Base-by-base conservation (phyloP, 2,113 vertebrate species). In the Climacteris rufus region DNA sequence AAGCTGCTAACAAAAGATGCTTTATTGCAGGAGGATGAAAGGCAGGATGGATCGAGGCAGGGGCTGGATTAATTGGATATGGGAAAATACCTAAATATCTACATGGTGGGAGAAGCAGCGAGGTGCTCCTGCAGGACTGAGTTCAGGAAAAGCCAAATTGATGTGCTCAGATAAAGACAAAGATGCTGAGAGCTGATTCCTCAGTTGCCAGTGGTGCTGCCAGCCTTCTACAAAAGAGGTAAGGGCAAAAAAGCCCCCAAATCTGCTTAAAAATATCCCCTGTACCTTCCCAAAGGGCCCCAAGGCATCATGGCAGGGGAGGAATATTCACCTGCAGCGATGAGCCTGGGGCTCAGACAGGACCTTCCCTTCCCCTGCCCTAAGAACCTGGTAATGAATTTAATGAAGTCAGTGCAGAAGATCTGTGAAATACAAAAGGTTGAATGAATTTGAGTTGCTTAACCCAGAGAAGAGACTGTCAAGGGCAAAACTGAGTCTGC, bases 21-120 rank as follows among this genome's bases (percentile, higher is more conserved):
- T 94, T 94, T 88, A 49, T 80, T 90, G 85, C 25, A 4, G 78
- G 13, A 91, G 76, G 63, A 95, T 93, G 89, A 96, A 94, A 94
- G 61, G 70, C 63, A 69, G 82, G 79, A 92, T 27, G 54, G 79
- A 90, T 74, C 1, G 4, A 95, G 87, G 78, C 24, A 2, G 76
- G 70, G 45, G 37, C 83, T 72, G 63, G 61, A 93, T 92, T 97
- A 93, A 94, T 93, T 95, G 83, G 88, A 42, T 57, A 19, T 10
- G 45, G 88, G 83, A 66, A 95, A 93, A 93, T 83, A 86, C 50
- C 64, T 85, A 65, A 93, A 92, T 76, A 83, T 45, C 37, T 61
- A 56, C 1, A 0, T 10, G 57, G 45, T 27, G 59, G 59, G 52
- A 88, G 59, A 90, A 83, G 60, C 68, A 77, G 71, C 2, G 0